phyloP scores from a whole-genome alignment of 2,113 vertebrate species.

The Rhynchopsitta pachyrhyncha region DNA sequence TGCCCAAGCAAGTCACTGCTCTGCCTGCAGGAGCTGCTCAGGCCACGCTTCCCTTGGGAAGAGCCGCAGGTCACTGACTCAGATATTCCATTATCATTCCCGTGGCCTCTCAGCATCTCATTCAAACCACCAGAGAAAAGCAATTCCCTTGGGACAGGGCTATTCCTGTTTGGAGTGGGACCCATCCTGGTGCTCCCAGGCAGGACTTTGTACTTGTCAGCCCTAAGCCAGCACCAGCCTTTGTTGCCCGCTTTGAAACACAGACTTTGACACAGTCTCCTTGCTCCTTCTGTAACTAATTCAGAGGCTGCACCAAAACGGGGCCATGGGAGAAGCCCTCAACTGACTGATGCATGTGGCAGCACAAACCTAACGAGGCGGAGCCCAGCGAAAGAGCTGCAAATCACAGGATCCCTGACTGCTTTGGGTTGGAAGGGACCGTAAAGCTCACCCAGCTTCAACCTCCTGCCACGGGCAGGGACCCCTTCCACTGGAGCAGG shows the following conservation, averaged over 20 bases:
- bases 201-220: neutral
- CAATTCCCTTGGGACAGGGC: neutral
- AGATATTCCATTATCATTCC: neutral
- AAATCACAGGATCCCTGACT: neutral
- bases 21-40: neutral
- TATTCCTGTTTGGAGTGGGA: neutral
- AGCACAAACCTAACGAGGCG: neutral
- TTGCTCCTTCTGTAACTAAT: constrained; percentile 70
- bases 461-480: neutral
- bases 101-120: neutral
- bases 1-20: neutral
- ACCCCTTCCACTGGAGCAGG: neutral
- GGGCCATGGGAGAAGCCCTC: neutral
- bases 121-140: neutral
- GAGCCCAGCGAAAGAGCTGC: neutral
- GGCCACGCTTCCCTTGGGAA: neutral
- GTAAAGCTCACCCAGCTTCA: neutral
- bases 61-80: too few species aligned
- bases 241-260: constrained; percentile 16
- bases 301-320: constrained; percentile 20
- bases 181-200: neutral
- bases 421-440: too few species aligned
- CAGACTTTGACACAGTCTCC: constrained; percentile 54
- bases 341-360: constrained; percentile 2
- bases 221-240: neutral